Evolutionary conservation across 2,888 invertebrate species (phyloP), one percentile per base, ranked within the genome.

Genomic region (Torymus aiolomorphi): DNA sequence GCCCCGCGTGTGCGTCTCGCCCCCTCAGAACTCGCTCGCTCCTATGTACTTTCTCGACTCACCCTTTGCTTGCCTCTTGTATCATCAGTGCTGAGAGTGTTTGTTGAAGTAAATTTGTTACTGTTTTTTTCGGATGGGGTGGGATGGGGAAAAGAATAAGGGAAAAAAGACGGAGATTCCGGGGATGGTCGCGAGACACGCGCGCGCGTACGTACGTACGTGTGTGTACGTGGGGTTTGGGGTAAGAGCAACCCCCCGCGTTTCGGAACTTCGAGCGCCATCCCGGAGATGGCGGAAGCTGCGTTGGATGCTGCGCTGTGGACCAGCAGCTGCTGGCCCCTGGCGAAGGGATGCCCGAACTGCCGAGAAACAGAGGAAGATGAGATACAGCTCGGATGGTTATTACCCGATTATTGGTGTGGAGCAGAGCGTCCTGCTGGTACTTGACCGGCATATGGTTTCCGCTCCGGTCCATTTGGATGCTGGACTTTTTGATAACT

Each of bases 321-420:
- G 86, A 88, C 88, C 88, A 87, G 84, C 84, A 82, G 62, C 86
- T 89, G 87, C 88, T 87, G 89, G 76, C 78, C 88, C 85, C 89
- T 89, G 79, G 74, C 61, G 87, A 81, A 72, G 75, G 83, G 65
- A 51, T 66, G 63, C 1, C 2, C 4, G 80, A 83, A 67, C 80
- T 80, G 54, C n/a, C 10, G 0, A 4, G 31, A 8, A 10, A 10
- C 51, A 2, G 10, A 11, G 13, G 8, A 13, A 4, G 49, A 3
- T 24, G 51, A 56, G 63, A 1, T 20, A 0, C 11, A 8, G 16
- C 70, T 76, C 76, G 61, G 1, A 49, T 16, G 78, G 63, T 81
- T 52, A 80, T n/a, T 77, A 49, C 0, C 71, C 79, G 76, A 77
- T 77, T 2, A 8, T 51, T 11, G 79, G 62, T 76, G 71, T 61